Evolutionary conservation across 2,113 vertebrate genomes (phyloP), one percentile per base, ranked within the genome.

Genomic region (Sturnus vulgaris): DNA sequence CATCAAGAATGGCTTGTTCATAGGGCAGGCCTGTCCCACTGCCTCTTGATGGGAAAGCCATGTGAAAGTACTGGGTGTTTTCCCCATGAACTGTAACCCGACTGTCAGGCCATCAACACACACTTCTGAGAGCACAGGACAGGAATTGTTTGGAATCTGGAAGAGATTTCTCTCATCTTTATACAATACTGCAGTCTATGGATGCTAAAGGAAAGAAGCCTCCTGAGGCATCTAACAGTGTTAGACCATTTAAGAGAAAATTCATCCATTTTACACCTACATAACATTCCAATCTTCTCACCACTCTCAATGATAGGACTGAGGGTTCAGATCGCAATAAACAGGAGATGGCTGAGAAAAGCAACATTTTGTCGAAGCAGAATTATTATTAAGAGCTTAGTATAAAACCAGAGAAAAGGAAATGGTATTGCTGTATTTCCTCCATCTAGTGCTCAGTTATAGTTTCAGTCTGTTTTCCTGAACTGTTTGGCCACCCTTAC

Each of bases 401-500:
- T 30, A 35, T 60, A 86, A 84, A 82, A 84, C 9, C 40, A 79
- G 13, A 35, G 39, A 47, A 63, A 68, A 85, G 14, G 7, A 92
- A 82, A 66, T 40, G 14, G 19, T 84, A 23, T n/a, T 70, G 33
- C 21, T 21, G 3, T 65, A 22, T 76, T 92, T 90, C 33, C 15
- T 93, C 72, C 22, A 78, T 19, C 52, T 83, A 63, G 27, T 55
- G 7, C 55, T 40, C 69, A 87, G 17, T 53, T 82, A 16, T 0
- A 42, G 23, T 53, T 94, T 69, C 37, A 68, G 24, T 33, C 53
- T 69, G 33, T 40, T 92, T 59, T 71, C 79, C 69, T 82, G 65
- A 81, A 49, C 35, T 31, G 15, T 57, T 65, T 42, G 21, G 31
- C 69, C 50, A 68, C 72, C 50, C 79, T 90, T 96, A 98, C 98